Evolutionary conservation across 2,888 invertebrate genomes (phyloP), one percentile per base, ranked within the genome.

Genomic region (Agelastica alni): DNA sequence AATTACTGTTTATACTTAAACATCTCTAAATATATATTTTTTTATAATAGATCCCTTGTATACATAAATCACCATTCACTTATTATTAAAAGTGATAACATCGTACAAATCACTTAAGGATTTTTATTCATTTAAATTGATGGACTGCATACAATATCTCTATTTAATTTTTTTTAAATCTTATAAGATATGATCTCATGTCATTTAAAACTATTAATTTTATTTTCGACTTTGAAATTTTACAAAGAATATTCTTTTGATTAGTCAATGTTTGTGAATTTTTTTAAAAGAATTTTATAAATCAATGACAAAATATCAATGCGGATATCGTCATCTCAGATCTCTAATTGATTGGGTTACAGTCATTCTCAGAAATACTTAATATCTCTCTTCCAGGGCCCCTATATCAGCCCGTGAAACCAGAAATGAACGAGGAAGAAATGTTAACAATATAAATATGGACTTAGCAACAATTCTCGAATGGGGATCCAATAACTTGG

Each of bases 171-270:
- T 32, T 13, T 32, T 4, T 12, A 32, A 32, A 32, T 12, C 5
- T 6, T 9, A 16, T 9, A 14, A 4, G 9, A 16, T 3, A 9
- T 36, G 7, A 36, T 36, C 13, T 36, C 34, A 7, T 14, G 9
- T 13, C 6, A 36, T 36, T 14, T 14, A 36, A 12, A 32, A 9
- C 34, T 7, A 36, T 36, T 16, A 36, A 36, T 36, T 36, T 14
- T 17, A n/a, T 7, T 14, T 36, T 17, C 16, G 34, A 36, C 34
- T 36, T 36, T 36, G 34, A 36, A 36, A 7, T 7, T 36, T n/a
- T 16, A 13, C 6, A 9, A 13, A 32, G 13, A 13, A 32, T 7
- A 4, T 10, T 14, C 5, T 32, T 13, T 9, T 17, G 2, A 36
- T 17, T 17, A 9, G 9, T 36, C n/a, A 12, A 12, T 14, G 17